Conservation (phyloP, 2,113 vertebrate species). For the Dipodomys merriami region DNA sequence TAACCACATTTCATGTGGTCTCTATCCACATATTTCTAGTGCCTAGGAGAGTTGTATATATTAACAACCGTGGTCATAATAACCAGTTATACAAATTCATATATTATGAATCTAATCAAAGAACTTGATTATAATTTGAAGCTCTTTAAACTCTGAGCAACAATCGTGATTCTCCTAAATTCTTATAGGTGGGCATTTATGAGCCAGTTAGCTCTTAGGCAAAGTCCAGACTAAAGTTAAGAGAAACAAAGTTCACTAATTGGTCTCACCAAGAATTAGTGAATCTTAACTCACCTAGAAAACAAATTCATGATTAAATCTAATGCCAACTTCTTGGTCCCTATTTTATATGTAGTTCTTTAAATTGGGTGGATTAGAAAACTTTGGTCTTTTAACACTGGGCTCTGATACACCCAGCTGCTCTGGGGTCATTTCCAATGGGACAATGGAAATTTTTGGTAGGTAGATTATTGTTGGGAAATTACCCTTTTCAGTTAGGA, state of each 20-base stretch:
- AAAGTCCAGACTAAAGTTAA: constrained; percentile 13
- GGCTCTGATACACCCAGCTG: not conserved
- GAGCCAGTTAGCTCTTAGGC: not conserved
- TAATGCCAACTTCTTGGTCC: not conserved
- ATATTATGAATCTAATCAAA: not conserved
- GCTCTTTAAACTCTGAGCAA: not conserved
- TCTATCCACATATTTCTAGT: not conserved
- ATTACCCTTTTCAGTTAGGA: constrained; percentile 6
- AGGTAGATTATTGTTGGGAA: not conserved
- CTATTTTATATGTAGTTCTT: not conserved
- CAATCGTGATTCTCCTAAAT: not conserved
- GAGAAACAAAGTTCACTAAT: not conserved
- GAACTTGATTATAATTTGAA: not conserved
- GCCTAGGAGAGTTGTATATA: not conserved
- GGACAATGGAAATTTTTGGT: not conserved
- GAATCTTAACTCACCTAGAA: not conserved
- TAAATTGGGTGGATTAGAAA: not conserved
- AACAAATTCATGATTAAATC: not conserved
- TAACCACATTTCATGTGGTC: not conserved
- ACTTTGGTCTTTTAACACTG: too few species aligned
- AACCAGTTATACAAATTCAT: not conserved
- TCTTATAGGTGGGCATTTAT: not conserved
- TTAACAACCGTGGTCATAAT: not conserved
- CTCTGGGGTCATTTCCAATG: not conserved
- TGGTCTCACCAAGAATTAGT: not conserved